Base-by-base conservation (phyloP, 2,797 vertebrate species). In the Argentina silus region DNA sequence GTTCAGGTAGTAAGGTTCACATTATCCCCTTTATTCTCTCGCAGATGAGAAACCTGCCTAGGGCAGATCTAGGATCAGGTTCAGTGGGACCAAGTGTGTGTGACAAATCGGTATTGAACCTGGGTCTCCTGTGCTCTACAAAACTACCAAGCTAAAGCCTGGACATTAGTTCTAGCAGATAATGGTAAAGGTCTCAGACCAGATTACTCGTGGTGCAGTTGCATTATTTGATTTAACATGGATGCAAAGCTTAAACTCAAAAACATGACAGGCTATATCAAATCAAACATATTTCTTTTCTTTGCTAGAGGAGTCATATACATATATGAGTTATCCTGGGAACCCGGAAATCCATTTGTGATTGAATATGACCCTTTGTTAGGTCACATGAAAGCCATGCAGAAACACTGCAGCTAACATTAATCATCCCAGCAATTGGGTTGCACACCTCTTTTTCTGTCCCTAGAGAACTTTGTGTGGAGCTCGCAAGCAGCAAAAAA, bases 341-440 rank as follows among this genome's bases (percentile, higher is more conserved):
- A 45, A 19, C 14, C 4, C 17, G 9, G 43, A 64, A 19, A 11
- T 43, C 10, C 59, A 6, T 61, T 7, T 59, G 27, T 9, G 44
- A 47, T 50, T 72, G 70, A 62, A 51, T 44, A 21, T 62, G 27
- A 45, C 15, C 70, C 59, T 19, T 17, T 43, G 60, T 62, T 59
- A 63, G 11, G 47, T 63, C 59, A 72, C 17, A 45, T 59, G 44
- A 60, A 51, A 47, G 14, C 7, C 45, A 48, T 21, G 57, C 15
- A 17, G 57, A 19, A 45, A 21, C 45, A 62, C 15, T 8, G 9
- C 21, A 14, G 68, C 44, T 70, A 47, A 59, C 43, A 47, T 47
- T 70, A 47, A 45, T 42, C 27, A 27, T 71, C 69, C 69, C 21
- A 50, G 59, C 23, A 17, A 70, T 70, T 70, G 11, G 60, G 47